Percentiles rank a stretch among this genome's conserved stretches.
Conservation (phyloP, 2,113 vertebrate genomes). For the Tor tambroides region DNA sequence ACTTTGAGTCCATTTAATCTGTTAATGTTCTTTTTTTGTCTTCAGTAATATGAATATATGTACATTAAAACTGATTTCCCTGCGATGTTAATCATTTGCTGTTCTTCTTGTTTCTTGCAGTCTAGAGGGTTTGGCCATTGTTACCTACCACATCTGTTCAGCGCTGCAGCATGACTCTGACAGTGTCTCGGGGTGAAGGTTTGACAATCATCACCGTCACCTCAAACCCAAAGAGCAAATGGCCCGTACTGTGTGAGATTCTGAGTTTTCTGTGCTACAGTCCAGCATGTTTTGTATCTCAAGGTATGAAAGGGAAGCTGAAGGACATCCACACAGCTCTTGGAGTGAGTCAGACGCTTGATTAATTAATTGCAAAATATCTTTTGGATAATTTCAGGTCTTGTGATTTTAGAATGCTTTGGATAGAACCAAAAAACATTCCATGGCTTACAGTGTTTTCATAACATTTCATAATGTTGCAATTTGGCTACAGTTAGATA, state of each 20-base stretch:
- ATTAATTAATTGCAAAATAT: background rate
- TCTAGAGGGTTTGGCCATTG: too few species aligned
- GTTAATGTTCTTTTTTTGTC: too few species aligned
- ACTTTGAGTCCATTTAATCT: too few species aligned
- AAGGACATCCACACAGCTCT: constrained; percentile 53
- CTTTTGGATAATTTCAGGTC: too few species aligned
- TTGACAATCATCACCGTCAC: constrained; percentile 67
- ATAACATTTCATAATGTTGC: too few species aligned
- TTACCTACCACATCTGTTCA: too few species aligned
- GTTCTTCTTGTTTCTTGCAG: background rate
- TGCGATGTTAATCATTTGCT: background rate
- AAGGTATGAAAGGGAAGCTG: constrained; percentile 46
- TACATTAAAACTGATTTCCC: too few species aligned
- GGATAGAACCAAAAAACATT: too few species aligned
- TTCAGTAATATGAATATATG: too few species aligned
- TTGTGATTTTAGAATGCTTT: too few species aligned
- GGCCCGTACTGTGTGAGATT: constrained; percentile 68
- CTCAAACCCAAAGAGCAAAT: constrained; percentile 61
- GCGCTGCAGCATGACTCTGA: constrained; percentile 63
- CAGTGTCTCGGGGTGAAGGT: constrained; percentile 59
- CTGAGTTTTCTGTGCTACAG: constrained; percentile 69
- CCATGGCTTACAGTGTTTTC: too few species aligned
- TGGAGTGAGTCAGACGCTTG: constrained; percentile 59
- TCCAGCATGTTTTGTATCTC: constrained; percentile 63
- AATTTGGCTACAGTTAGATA: too few species aligned